A percentile compares a stretch with the other conserved stretches of the same genome.
phyloP scores from a whole-genome alignment of 1,140 invertebrate genomes.

The Apis laboriosa region DNA sequence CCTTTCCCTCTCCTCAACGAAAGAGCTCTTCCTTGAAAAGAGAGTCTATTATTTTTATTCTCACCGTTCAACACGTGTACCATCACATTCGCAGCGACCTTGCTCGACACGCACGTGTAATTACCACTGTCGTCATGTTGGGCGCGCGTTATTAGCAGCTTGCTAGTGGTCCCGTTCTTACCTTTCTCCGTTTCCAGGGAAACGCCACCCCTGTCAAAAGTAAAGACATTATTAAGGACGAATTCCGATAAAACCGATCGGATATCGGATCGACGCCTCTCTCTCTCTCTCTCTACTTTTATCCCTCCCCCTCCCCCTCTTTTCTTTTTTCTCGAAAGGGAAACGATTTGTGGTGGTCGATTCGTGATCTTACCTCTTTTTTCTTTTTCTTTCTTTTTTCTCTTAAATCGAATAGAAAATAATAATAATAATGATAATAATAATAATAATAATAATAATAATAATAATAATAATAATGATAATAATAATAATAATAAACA shows the following conservation, averaged over 20 bases:
- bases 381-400: background rate
- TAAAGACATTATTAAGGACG: slow-evolving; percentile 29
- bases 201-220: slow-evolving; percentile 85
- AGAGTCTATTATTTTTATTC: slow-evolving; percentile 36
- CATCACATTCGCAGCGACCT: slow-evolving; percentile 90
- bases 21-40: background rate
- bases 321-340: no score
- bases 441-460: no score
- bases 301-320: no score
- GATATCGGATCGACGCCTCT: background rate
- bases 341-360: no score
- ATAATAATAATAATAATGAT: no score
- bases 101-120: slow-evolving; percentile 92
- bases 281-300: background rate
- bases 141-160: slow-evolving; percentile 92
- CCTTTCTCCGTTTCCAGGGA: slow-evolving; percentile 95
- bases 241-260: background rate
- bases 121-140: slow-evolving; percentile 91
- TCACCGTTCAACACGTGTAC: slow-evolving; percentile 95
- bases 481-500: no score
- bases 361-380: background rate
- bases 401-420: background rate
- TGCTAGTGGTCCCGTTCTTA: slow-evolving; percentile 91
- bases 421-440: no score
- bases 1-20: background rate